Conservation (phyloP, 2,888 invertebrate species). For the Timema podura region DNA sequence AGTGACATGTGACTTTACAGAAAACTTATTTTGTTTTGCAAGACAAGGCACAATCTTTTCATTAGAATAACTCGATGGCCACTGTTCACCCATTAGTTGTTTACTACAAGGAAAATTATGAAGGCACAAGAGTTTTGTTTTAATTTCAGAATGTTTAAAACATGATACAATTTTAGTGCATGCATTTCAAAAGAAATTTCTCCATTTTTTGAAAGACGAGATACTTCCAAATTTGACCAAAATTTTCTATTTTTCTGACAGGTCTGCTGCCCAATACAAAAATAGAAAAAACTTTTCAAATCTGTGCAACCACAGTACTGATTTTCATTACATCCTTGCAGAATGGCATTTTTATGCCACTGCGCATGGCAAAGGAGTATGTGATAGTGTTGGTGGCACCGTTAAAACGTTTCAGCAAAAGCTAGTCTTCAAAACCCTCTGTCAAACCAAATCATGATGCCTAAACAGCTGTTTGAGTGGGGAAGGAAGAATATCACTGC, state of each 20-base stretch:
- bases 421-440: constrained; percentile 29
- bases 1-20: constrained; percentile 2
- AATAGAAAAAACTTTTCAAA: constrained; percentile 24
- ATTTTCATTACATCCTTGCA: constrained; percentile 23
- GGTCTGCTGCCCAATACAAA: constrained; percentile 20
- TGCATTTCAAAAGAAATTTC: too few species aligned
- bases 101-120: background rate
- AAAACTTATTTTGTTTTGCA: constrained; percentile 15
- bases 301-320: constrained; percentile 18
- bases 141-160: background rate
- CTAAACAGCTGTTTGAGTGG: too few species aligned
- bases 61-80: constrained; percentile 6
- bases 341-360: constrained; percentile 32
- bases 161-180: too few species aligned
- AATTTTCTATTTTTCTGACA: too few species aligned
- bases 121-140: constrained; percentile 9
- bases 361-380: constrained; percentile 29
- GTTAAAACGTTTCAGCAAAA: constrained; percentile 29
- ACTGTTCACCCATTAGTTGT: constrained; percentile 17
- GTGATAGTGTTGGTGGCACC: constrained; percentile 32
- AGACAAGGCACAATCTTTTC: constrained; percentile 11
- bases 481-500: too few species aligned
- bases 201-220: too few species aligned
- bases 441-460: too few species aligned
- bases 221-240: too few species aligned